Evolutionary conservation across 2,888 invertebrate species (phyloP), one percentile per base, ranked within the genome.

Genomic region (Nephrocerus scutellatus): DNA sequence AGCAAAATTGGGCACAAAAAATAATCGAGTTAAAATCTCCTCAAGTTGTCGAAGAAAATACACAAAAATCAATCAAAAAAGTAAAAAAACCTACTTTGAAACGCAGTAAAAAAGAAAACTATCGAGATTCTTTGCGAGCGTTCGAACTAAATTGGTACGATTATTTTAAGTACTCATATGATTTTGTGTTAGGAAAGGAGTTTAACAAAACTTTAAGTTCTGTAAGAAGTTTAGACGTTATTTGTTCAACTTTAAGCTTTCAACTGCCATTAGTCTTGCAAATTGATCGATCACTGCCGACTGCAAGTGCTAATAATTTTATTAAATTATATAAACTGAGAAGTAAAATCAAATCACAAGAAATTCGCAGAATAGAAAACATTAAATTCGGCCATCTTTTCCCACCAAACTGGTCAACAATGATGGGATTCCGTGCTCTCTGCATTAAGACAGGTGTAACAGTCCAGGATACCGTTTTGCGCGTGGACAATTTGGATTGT

Each of bases 1-100:
- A 51, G 2, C 49, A 56, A 2, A 68, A 67, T 43, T 68, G 63
- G 62, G 44, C 49, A n/a, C 53, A 61, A 32, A 60, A 60, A 34
- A 49, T 64, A 14, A 43, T 52, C 6, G 53, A 60, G 36, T 47
- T 53, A 28, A 41, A 14, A 18, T 36, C 1, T 5, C 12, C 18
- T 20, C 13, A 19, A 16, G 13, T 38, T n/a, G 28, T 12, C 20
- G 35, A 36, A 33, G 19, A 22, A 37, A 15, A 22, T 30, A 30
- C 20, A 32, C 25, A 36, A 21, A 22, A 31, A 12, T 36, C 18
- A 22, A 26, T n/a, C 12, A 28, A 7, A 36, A 9, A 29, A 6
- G n/a, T 19, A 6, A 9, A 10, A 16, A 24, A 31, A 20, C 10
- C n/a, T 23, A n/a, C 8, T 5, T 14, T 1, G 10, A 26, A 37